Percentiles rank a stretch among this genome's conserved stretches.
These are phyloP conservation scores for Aselliscus stoliczkanus DNA, from an alignment of 2,797 vertebrate genomes.

Conservation along the genomic window DNA sequence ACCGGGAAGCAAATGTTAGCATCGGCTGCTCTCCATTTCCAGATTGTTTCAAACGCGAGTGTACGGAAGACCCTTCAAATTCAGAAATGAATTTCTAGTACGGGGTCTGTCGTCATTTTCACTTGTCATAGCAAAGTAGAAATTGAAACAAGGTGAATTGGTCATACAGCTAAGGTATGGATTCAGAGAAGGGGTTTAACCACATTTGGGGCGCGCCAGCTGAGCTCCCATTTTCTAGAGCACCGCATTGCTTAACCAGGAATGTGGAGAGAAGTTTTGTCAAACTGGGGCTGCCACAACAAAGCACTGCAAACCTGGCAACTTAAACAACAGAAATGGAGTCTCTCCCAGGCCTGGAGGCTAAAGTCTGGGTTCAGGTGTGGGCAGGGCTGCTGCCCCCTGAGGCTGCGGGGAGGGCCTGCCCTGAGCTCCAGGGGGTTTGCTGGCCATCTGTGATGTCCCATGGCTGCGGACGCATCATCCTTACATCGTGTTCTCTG, in stretches of 20 bases:
- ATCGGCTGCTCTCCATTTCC: too few species aligned
- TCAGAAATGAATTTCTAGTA: not conserved
- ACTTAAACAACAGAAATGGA: fast-evolving
- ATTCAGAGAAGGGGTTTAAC: not conserved
- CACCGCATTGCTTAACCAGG: not conserved
- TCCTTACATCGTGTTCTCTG: fast-evolving
- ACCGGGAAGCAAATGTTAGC: not conserved
- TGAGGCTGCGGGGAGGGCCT: not conserved
- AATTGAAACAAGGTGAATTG: not conserved
- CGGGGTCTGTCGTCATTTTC: not conserved
- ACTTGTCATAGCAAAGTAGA: not conserved
- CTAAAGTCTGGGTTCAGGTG: not conserved
- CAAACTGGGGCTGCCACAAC: not conserved
- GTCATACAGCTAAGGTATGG: not conserved
- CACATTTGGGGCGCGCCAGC: not conserved
- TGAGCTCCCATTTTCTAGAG: not conserved
- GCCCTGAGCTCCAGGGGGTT: not conserved
- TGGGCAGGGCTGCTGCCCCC: fast-evolving
- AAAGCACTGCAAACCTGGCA: fast-evolving
- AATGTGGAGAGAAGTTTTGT: not conserved
- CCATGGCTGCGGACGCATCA: not conserved
- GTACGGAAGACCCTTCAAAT: not conserved
- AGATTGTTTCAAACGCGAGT: not conserved
- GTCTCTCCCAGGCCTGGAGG: not conserved
- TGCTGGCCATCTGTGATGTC: fast-evolving